These are phyloP conservation scores for Rhynchophorus ferrugineus DNA, from an alignment of 1,140 invertebrate genomes.

Conservation along the genomic window DNA sequence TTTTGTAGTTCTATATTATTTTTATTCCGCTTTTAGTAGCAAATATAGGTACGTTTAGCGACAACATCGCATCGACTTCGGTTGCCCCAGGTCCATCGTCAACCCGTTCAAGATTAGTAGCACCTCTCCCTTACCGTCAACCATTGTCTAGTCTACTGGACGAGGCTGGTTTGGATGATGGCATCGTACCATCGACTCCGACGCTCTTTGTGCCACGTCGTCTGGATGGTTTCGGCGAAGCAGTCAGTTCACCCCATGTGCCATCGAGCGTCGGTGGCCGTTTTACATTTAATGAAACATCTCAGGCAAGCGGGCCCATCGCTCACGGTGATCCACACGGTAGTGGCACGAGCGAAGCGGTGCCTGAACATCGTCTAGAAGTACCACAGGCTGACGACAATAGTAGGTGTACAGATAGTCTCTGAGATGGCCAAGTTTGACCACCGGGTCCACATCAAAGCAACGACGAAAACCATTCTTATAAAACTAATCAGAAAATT, in stretches of 20 bases:
- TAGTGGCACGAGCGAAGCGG: constrained; percentile 28
- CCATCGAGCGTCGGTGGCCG: constrained; percentile 52
- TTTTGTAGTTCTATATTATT: too few relatives aligned
- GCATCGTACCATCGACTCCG: constrained; percentile 82
- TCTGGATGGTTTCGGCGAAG: constrained; percentile 84
- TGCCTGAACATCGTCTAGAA: constrained; percentile 38
- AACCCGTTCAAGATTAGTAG: constrained; percentile 32
- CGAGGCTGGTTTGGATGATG: constrained; percentile 75
- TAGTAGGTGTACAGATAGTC: constrained; percentile 25
- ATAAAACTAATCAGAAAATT: too few relatives aligned
- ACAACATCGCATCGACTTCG: too few relatives aligned
- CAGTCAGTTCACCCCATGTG: constrained; percentile 81
- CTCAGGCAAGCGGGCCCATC: not conserved
- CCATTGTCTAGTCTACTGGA: constrained; percentile 44
- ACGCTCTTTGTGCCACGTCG: constrained; percentile 76
- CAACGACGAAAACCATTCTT: too few relatives aligned
- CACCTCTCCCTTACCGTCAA: constrained; percentile 28
- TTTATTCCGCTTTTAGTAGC: too few relatives aligned
- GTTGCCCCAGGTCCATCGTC: constrained; percentile 38
- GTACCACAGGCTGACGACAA: constrained; percentile 33
- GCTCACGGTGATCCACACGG: constrained; percentile 14
- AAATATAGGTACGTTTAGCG: too few relatives aligned
- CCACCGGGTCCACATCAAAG: too few relatives aligned
- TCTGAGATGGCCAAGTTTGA: constrained; percentile 1
- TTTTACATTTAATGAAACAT: constrained; percentile 65